A percentile compares a stretch with the other conserved stretches of the same genome.
phyloP scores from a whole-genome alignment of 1,140 invertebrate genomes.

The Drosophila athabasca region DNA sequence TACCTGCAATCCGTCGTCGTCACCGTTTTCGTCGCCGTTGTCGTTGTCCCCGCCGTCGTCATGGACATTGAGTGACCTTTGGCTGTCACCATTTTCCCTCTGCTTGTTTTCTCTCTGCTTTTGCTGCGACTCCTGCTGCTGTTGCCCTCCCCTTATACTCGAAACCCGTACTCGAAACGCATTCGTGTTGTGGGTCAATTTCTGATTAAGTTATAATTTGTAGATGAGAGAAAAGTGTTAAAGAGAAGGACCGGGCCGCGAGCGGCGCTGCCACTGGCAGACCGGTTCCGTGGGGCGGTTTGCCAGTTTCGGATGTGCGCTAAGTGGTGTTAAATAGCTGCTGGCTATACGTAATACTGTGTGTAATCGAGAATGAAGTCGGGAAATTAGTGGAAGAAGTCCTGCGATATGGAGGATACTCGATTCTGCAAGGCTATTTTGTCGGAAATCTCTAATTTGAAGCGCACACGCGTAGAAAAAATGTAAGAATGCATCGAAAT shows the following conservation, averaged over 20 bases:
- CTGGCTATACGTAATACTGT: not conserved
- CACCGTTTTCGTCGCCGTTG: slow-evolving; percentile 68
- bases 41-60: slow-evolving; percentile 59
- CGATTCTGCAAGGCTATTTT: not conserved
- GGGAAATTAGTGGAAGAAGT: not conserved
- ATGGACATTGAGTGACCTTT: slow-evolving; percentile 79
- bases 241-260: slow-evolving; percentile 8
- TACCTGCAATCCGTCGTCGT: slow-evolving; percentile 51
- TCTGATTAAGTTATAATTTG: slow-evolving; percentile 81
- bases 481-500: not conserved
- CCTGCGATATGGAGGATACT: too few relatives aligned
- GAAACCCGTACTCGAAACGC: slow-evolving; percentile 33
- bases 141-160: slow-evolving; percentile 14
- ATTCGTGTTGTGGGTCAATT: slow-evolving; percentile 70
- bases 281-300: slow-evolving; percentile 17
- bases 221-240: slow-evolving; percentile 52
- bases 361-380: not conserved
- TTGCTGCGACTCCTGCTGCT: not conserved
- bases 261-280: slow-evolving; percentile 2
- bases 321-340: slow-evolving; percentile 35
- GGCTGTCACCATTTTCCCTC: slow-evolving; percentile 45
- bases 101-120: not conserved
- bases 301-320: slow-evolving; percentile 5
- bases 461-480: not conserved
- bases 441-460: not conserved